These are phyloP conservation scores for Hippocampus kuda DNA, from an alignment of 2,797 vertebrate species.

Conservation along the genomic window DNA sequence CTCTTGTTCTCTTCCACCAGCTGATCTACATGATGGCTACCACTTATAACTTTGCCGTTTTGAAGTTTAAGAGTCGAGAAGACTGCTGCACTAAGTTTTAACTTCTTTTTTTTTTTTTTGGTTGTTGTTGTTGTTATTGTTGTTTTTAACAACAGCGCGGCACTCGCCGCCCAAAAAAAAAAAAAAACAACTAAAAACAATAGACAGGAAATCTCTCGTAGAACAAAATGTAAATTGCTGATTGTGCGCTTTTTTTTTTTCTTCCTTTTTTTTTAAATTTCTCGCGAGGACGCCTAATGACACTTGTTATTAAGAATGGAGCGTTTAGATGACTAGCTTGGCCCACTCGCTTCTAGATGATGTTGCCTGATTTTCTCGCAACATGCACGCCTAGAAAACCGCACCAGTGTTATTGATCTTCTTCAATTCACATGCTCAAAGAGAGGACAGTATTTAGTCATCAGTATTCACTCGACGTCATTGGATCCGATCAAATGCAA, in stretches of 20 bases:
- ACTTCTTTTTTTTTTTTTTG: constrained; percentile 36
- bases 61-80: constrained; percentile 99
- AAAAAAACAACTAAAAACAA: constrained; percentile 68
- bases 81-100: constrained; percentile 99
- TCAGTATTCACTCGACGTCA: neutral
- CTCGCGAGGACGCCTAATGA: constrained; percentile 51
- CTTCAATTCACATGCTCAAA: constrained; percentile 1
- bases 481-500: neutral
- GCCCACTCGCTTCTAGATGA: constrained; percentile 36
- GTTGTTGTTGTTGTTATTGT: constrained; percentile 1
- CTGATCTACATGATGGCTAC: constrained; percentile 99
- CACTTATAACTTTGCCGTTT: constrained; percentile 99
- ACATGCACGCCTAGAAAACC: constrained; percentile 30
- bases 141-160: constrained; percentile 63
- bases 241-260: constrained; percentile 65
- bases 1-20: constrained; percentile 88
- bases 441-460: constrained; percentile 9
- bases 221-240: constrained; percentile 88
- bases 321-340: constrained; percentile 43
- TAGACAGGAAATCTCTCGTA: constrained; percentile 71
- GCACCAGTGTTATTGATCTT: constrained; percentile 52
- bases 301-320: constrained; percentile 37
- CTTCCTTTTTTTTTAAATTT: constrained; percentile 19
- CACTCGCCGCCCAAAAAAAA: constrained; percentile 59
- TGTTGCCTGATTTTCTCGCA: neutral